Evolutionary conservation across 2,113 vertebrate genomes (phyloP), one percentile per base, ranked within the genome.

Genomic region (Ibidorhyncha struthersii): DNA sequence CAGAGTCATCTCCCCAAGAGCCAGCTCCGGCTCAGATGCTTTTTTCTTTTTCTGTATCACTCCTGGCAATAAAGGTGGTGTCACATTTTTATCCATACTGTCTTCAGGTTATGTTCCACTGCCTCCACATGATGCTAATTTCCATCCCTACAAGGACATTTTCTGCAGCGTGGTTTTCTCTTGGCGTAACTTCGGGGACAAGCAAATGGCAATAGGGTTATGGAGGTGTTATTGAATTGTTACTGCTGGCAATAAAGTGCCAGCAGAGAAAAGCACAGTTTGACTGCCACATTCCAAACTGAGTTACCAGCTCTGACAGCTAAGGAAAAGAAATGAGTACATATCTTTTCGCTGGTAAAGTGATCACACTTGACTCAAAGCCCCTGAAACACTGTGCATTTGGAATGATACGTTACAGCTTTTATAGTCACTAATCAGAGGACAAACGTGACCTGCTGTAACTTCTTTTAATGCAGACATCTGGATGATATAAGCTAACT

Each of bases 221-320:
- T 79, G 43, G 62, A 91, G 82, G 81, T 82, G 93, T 94, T 87
- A 91, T 91, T 94, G 89, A 93, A 85, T 87, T 85, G 86, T 89
- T 96, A 94, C 87, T 96, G 84, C 81, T 93, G 89, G 81, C 58
- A 96, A 80, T 94, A 89, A 94, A 87, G 61, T 77, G 80, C 56
- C 85, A 95, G 84, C 63, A 85, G 78, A 91, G 89, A 76, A 94
- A 80, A 94, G 77, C 80, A 91, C 47, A 74, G 56, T 89, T 84
- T 69, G 90, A 90, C 80, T 86, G 86, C 63, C 62, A 15, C 19
- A 66, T 65, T 72, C 89, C 62, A 95, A 95, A 92, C 78, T 73
- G 82, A 93, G 92, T 94, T 94, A 96, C 74, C 79, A 86, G 79
- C 55, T 73, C 86, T 90, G 83, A 92, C 89, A 95, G 81, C 66